Conservation (phyloP, 2,888 invertebrate genomes). For the Eurois occulta region DNA sequence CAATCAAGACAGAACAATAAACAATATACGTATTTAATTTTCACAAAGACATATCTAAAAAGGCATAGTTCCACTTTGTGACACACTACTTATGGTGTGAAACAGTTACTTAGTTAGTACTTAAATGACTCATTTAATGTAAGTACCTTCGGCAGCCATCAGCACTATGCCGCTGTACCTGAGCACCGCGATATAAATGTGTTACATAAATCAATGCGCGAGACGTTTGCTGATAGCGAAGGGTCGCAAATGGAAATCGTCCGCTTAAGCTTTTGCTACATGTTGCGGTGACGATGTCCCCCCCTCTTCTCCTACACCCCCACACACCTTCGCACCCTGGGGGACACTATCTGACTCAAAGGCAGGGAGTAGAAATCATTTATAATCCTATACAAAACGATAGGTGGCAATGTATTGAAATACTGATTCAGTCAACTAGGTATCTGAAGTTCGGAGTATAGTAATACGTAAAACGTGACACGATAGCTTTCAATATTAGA, state of each 20-base stretch:
- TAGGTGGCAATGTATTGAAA: not conserved
- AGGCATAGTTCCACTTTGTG: not conserved
- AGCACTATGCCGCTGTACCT: conserved; percentile 5
- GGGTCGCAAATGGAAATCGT: conserved; percentile 59
- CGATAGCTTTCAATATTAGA: not conserved
- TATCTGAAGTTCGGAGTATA: too few relatives aligned
- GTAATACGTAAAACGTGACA: not conserved
- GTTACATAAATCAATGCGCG: conserved; percentile 51
- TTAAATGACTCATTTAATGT: conserved; percentile 15
- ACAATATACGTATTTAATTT: not conserved
- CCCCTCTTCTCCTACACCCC: not conserved
- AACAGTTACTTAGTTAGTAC: too few relatives aligned
- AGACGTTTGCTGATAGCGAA: conserved; percentile 44
- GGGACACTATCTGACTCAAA: conserved; percentile 18
- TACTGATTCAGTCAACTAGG: not conserved
- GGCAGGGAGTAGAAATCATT: conserved; percentile 4
- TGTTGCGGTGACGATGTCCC: conserved; percentile 52
- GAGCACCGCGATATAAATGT: conserved; percentile 30
- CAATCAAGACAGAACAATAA: not conserved
- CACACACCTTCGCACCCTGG: not conserved
- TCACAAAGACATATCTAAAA: not conserved
- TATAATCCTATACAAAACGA: conserved; percentile 4
- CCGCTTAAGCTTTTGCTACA: conserved; percentile 55
- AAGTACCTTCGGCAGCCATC: not conserved
- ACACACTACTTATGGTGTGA: not conserved